These are phyloP conservation scores for Synergus itoensis DNA, from an alignment of 2,888 invertebrate species.

Conservation along the genomic window DNA sequence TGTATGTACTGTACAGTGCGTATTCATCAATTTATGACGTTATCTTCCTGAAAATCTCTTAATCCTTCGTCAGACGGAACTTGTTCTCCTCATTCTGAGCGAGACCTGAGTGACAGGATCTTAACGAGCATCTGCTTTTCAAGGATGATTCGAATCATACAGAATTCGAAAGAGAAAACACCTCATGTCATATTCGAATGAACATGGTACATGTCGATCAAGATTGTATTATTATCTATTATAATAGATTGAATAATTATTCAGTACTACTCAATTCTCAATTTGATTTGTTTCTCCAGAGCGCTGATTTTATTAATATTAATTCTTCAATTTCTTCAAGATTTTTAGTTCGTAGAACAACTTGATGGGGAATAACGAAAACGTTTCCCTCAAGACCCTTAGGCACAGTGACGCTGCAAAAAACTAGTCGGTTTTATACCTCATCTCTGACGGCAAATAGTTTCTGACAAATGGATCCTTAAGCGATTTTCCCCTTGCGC, in stretches of 20 bases:
- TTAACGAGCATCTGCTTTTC: slow-evolving; percentile 73
- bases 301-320: neutral
- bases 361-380: neutral
- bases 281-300: neutral
- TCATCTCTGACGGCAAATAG: slow-evolving; percentile 52
- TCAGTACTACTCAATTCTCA: neutral
- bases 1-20: neutral
- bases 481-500: slow-evolving; percentile 49
- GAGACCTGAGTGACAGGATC: slow-evolving; percentile 73
- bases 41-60: slow-evolving; percentile 52
- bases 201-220: neutral
- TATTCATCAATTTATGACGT: slow-evolving; percentile 48
- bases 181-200: neutral
- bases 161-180: neutral
- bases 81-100: slow-evolving; percentile 44
- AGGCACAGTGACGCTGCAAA: slow-evolving; percentile 45
- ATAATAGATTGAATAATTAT: no score
- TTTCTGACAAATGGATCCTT: slow-evolving; percentile 64
- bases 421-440: slow-evolving; percentile 27
- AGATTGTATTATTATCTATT: neutral
- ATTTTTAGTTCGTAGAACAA: neutral
- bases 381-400: slow-evolving; percentile 29
- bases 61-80: slow-evolving; percentile 51
- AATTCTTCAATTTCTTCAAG: neutral
- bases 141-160: slow-evolving; percentile 16